Evolutionary conservation across 2,113 vertebrate species (phyloP).

Genomic region (Neodon shergylaensis): DNA sequence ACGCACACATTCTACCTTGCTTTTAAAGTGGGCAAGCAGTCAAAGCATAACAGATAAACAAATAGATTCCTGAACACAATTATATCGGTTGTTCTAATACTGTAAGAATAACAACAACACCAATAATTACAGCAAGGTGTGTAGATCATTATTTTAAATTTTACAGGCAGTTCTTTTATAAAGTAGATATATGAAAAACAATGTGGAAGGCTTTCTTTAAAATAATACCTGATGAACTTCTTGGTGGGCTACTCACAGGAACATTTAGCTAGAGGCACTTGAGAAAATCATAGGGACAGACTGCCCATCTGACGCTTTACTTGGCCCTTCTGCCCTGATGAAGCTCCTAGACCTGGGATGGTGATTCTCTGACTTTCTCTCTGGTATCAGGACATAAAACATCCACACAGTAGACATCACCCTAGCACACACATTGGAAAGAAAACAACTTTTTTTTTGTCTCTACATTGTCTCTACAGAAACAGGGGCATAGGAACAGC

Average conservation of each 20-base stretch:
- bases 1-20: too few species aligned
- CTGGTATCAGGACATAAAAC: too few species aligned
- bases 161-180: constrained; percentile 1
- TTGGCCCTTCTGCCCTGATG: not conserved
- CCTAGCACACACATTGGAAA: too few species aligned
- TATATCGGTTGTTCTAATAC: not conserved
- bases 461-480: not conserved
- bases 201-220: not conserved
- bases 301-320: not conserved
- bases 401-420: not conserved
- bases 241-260: not conserved
- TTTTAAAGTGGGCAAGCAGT: not conserved
- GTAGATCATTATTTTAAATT: not conserved
- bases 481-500: too few species aligned
- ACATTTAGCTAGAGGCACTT: not conserved
- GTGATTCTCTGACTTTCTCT: not conserved
- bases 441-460: not conserved
- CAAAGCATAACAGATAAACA: not conserved
- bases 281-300: not conserved
- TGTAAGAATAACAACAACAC: not conserved
- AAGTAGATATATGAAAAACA: not conserved
- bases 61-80: not conserved
- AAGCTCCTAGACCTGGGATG: not conserved
- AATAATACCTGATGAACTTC: not conserved
- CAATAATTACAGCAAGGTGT: not conserved